Conservation (phyloP, 2,113 vertebrate genomes). For the Myxocyprinus asiaticus region DNA sequence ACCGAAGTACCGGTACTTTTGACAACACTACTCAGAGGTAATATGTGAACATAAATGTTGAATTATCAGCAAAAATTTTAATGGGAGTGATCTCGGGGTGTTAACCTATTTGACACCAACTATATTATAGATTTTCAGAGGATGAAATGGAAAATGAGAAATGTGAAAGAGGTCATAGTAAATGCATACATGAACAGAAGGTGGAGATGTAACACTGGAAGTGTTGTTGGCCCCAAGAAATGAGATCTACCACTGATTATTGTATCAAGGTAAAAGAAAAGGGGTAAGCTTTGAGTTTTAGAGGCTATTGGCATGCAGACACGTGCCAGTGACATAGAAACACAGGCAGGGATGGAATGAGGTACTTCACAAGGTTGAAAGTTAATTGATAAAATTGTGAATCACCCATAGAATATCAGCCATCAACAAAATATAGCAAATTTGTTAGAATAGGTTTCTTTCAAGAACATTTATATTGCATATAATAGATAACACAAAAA, state of each 20-base stretch:
- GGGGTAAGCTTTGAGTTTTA: background rate
- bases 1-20: too few species aligned
- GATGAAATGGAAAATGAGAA: slow-evolving; percentile 26
- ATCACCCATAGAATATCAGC: too few species aligned
- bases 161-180: slow-evolving; percentile 1
- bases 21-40: too few species aligned
- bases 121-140: slow-evolving; percentile 8
- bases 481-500: too few species aligned
- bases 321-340: background rate
- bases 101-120: slow-evolving; percentile 45
- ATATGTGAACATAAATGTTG: background rate
- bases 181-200: background rate
- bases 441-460: too few species aligned
- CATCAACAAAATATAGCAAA: too few species aligned
- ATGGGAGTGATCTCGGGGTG: slow-evolving; percentile 6
- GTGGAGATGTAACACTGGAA: slow-evolving; percentile 14
- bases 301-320: background rate
- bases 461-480: too few species aligned
- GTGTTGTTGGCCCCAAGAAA: background rate
- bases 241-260: background rate
- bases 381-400: background rate
- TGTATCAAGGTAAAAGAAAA: background rate
- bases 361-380: background rate
- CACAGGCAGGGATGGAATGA: background rate
- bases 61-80: slow-evolving; percentile 36